Base-by-base conservation (phyloP, 2,113 vertebrate species). In the Trematocara nigrifrons region DNA sequence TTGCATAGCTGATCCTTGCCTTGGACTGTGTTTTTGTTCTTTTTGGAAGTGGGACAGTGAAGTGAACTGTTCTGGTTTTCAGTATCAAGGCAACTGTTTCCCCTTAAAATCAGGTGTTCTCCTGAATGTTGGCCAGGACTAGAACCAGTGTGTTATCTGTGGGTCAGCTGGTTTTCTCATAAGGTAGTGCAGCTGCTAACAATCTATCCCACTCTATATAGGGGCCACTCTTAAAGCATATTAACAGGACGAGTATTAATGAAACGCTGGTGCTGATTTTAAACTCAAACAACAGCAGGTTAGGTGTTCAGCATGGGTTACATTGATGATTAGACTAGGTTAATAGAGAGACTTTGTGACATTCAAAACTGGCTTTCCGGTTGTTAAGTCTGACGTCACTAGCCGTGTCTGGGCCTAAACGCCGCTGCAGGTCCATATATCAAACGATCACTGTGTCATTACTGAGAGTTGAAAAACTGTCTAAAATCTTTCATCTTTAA, bases 281-380 rank as follows among this genome's bases (percentile, higher is more conserved):
- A 66, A 38, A 66, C 33, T 20, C 33, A 66, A 12, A 12, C 8
- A 61, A 18, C 61, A 38, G 59, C 33, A 38, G 61, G 61, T 66
- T 66, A 38, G 33, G 61, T 66, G 61, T 64, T 20, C 33, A 64
- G 59, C 0, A n/a, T 64, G 59, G 0, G 59, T 64, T 64, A 38
- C 61, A 66, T 0, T 5, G 0, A 7, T 66, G 33, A 66, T 38
- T 35, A 64, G 0, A 38, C 59, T n/a, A 11, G 10, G 33, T 64
- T 64, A 64, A 64, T 35, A 20, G 1, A 64, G 31, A 66, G 31
- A 66, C 61, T 64, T 35, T 64, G 16, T 66, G 59, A 66, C 1
- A 0, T n/a, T 20, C 12, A 10, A 35, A 74, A 54, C 18, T 52
- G 53, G 10, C 18, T 66, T 38, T 26, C 26, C 3, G 26, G 26